A percentile compares a stretch with the other conserved stretches of the same genome.
Conservation (phyloP, 2,797 vertebrate genomes). For the Micrastur ruficollis region DNA sequence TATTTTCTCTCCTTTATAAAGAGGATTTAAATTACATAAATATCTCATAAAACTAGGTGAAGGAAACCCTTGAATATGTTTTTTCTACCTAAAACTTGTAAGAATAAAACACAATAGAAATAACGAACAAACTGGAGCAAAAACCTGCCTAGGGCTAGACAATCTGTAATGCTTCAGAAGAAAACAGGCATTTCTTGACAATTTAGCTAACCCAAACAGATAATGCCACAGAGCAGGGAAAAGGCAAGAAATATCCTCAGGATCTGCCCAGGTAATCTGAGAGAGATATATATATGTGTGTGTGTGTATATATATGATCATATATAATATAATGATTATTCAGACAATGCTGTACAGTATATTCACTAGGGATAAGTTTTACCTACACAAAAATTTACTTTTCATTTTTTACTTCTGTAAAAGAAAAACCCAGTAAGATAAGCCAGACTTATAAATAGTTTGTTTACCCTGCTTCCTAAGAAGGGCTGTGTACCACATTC, state of each 20-base stretch:
- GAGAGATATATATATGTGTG: too few species aligned
- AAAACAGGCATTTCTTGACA: constrained; percentile 5
- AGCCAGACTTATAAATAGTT: background rate
- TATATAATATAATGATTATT: background rate
- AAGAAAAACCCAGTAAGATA: background rate
- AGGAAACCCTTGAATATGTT: background rate
- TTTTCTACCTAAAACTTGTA: background rate
- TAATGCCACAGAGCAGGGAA: constrained; percentile 16
- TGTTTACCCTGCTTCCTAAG: background rate
- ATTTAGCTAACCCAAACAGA: constrained; percentile 20
- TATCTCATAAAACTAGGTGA: background rate
- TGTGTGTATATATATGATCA: background rate
- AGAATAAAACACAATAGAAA: background rate
- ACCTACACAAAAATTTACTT: background rate
- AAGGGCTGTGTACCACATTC: background rate
- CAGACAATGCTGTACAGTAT: background rate
- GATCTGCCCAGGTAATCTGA: background rate
- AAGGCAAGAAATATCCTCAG: background rate
- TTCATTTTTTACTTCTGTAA: background rate
- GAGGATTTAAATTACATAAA: background rate
- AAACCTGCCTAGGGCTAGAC: constrained; percentile 4
- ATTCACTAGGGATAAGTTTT: background rate
- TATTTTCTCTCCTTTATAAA: background rate
- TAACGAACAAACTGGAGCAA: background rate
- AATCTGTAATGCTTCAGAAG: constrained; percentile 2